These are phyloP conservation scores for Cyprinus carpio DNA, from an alignment of 2,113 vertebrate species.

Conservation along the genomic window DNA sequence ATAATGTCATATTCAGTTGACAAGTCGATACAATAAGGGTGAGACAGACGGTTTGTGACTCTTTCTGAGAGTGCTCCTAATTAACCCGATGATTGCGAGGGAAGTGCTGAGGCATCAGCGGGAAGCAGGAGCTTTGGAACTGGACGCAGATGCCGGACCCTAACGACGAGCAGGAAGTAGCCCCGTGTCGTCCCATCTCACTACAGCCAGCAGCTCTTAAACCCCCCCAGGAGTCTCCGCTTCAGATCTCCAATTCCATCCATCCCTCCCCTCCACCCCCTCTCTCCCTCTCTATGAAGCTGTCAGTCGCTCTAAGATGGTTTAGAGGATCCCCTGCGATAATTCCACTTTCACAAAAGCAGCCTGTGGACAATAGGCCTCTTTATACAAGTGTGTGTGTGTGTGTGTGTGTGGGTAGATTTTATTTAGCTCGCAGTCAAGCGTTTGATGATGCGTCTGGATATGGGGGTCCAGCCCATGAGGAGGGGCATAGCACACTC, in stretches of 20 bases:
- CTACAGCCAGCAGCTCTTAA: conserved; percentile 37
- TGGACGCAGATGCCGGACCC: conserved; percentile 24
- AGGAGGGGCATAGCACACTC: conserved; percentile 19
- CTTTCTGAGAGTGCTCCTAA: neutral
- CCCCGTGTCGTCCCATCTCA: conserved; percentile 11
- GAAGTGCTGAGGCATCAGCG: conserved; percentile 2
- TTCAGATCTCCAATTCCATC: conserved; percentile 43
- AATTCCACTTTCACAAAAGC: conserved; percentile 48
- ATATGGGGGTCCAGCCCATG: conserved; percentile 9
- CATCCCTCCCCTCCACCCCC: neutral
- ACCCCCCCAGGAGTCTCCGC: conserved; percentile 17
- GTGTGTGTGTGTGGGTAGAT: neutral
- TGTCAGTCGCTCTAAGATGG: conserved; percentile 46
- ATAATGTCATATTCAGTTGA: neutral
- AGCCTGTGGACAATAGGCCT: conserved; percentile 42
- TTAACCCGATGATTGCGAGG: conserved; percentile 7
- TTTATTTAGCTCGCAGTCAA: conserved; percentile 39
- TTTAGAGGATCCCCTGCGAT: conserved; percentile 40
- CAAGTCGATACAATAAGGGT: neutral
- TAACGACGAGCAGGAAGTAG: conserved; percentile 42
- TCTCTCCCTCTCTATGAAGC: conserved; percentile 46
- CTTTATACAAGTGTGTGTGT: conserved; percentile 21
- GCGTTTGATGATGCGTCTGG: conserved; percentile 43
- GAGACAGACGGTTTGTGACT: neutral
- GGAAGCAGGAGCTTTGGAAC: conserved; percentile 12